Percentiles rank a stretch among this genome's conserved stretches.
Evolutionary conservation across 1,140 invertebrate species (phyloP).

Genomic region (Euura saliciscinereae): DNA sequence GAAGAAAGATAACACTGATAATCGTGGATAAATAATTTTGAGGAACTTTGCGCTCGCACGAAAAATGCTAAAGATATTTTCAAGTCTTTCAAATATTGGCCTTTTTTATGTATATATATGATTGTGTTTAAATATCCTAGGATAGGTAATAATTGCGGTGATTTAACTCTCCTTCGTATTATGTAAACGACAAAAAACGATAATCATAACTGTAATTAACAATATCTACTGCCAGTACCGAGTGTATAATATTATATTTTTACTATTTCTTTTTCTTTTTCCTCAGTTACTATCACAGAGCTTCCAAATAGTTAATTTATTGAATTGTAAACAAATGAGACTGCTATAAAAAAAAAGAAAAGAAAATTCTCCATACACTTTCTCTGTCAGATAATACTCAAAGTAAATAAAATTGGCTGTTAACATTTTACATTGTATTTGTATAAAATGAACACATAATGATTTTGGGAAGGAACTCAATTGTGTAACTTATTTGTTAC

Average conservation of each 20-base stretch:
- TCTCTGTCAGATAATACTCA: neutral
- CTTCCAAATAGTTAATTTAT: slow-evolving; percentile 2
- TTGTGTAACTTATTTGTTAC: neutral
- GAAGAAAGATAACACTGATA: too few relatives aligned
- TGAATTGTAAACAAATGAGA: neutral
- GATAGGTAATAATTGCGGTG: neutral
- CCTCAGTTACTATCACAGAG: neutral
- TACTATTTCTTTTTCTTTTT: neutral
- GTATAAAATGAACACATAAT: neutral
- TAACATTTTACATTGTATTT: neutral
- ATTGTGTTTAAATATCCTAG: neutral
- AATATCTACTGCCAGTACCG: neutral
- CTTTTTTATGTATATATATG: neutral
- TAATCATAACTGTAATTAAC: neutral
- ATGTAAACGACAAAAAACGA: too few relatives aligned
- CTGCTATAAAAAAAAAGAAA: neutral
- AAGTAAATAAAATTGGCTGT: neutral
- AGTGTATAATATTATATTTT: neutral
- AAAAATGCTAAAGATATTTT: neutral
- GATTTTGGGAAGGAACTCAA: neutral
- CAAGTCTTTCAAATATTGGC: neutral
- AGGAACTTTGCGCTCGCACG: neutral
- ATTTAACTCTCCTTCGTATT: too few relatives aligned
- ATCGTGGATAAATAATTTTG: neutral
- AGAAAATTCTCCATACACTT: neutral